A percentile compares a stretch with the other conserved stretches of the same genome.
Conservation (phyloP, 2,888 invertebrate species). For the Coelinius sp. region DNA sequence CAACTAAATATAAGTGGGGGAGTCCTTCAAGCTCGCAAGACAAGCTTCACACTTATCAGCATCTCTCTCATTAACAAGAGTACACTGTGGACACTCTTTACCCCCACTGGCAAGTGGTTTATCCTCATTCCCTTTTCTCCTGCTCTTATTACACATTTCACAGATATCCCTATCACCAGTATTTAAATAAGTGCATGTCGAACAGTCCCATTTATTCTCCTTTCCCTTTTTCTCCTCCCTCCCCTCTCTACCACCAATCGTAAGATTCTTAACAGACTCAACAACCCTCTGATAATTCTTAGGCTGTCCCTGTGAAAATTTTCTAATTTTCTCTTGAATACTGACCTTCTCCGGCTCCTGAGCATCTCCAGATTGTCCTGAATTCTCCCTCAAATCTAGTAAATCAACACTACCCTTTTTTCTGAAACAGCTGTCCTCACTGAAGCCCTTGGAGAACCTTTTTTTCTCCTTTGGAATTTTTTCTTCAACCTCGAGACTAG, state of each 20-base stretch:
- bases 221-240: conserved; percentile 67
- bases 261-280: conserved; percentile 52
- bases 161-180: conserved; percentile 74
- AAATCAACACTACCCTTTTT: conserved; percentile 35
- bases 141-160: conserved; percentile 83
- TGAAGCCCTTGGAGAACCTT: conserved; percentile 15
- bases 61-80: conserved; percentile 80
- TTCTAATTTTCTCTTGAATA: conserved; percentile 48
- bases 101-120: conserved; percentile 81
- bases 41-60: conserved; percentile 80
- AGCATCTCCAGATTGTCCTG: conserved; percentile 3
- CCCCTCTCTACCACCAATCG: conserved; percentile 64
- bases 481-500: conserved; percentile 45
- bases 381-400: conserved; percentile 11
- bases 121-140: conserved; percentile 74
- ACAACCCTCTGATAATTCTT: conserved; percentile 47
- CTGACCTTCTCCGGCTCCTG: not conserved
- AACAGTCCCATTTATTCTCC: conserved; percentile 78
- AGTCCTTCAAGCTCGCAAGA: conserved; percentile 78
- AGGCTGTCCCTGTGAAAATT: conserved; percentile 38
- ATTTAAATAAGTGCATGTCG: conserved; percentile 81
- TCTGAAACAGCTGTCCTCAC: conserved; percentile 9
- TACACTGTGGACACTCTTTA: conserved; percentile 82
- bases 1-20: conserved; percentile 80
- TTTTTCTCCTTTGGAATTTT: conserved; percentile 18